Evolutionary conservation across 2,797 vertebrate genomes (phyloP).

Genomic region (Mus spretus): DNA sequence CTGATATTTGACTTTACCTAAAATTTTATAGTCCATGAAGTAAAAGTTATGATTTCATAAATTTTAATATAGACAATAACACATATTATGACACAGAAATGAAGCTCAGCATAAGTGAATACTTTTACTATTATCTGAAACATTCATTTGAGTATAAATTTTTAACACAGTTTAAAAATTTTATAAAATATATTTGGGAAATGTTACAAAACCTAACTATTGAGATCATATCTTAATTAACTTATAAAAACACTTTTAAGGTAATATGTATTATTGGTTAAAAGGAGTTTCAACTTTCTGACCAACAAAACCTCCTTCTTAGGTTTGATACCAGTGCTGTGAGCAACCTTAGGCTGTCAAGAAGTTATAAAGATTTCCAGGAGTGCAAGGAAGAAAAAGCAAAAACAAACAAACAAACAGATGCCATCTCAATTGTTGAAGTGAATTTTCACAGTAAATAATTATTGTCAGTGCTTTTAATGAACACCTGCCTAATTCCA

Average conservation of each 20-base stretch:
- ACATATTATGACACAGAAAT: neutral
- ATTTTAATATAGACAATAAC: neutral
- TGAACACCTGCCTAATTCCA: neutral
- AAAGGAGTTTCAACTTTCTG: neutral
- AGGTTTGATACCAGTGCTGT: neutral
- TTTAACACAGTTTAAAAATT: neutral
- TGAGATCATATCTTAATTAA: neutral
- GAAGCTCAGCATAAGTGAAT: neutral
- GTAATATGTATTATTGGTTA: neutral
- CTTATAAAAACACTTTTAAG: neutral
- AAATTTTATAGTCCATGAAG: neutral
- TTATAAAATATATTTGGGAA: neutral
- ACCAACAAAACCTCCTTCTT: neutral
- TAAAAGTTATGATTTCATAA: neutral
- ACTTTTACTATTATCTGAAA: neutral
- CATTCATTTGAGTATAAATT: neutral
- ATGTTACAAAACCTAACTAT: neutral
- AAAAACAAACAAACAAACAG: no score
- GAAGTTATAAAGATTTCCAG: no score
- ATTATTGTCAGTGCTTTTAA: neutral
- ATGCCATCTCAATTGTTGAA: neutral
- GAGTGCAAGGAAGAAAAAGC: neutral
- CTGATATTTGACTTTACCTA: neutral
- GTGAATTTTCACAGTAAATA: fast-evolving
- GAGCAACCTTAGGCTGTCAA: neutral